phyloP scores from a whole-genome alignment of 2,113 vertebrate genomes.

The Xerus inauris region DNA sequence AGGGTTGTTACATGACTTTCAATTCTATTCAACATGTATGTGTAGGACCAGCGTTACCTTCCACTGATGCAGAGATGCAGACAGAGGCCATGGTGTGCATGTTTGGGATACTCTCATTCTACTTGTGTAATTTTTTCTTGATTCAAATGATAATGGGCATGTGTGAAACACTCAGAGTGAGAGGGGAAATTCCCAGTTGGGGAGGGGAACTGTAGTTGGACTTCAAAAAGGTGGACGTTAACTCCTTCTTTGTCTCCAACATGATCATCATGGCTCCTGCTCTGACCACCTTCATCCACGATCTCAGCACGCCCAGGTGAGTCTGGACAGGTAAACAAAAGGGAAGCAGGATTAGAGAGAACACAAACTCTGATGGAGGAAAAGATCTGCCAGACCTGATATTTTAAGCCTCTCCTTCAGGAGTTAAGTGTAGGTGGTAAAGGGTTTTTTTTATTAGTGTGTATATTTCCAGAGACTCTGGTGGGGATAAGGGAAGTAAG shows the following conservation, averaged over 20 bases:
- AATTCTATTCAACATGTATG: background rate
- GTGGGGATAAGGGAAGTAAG: background rate
- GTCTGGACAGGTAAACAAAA: background rate
- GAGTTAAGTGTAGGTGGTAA: background rate
- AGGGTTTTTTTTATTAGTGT: background rate
- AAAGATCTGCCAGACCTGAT: background rate
- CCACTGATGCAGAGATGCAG: background rate
- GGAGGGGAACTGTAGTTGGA: background rate
- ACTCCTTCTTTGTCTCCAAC: conserved; percentile 60
- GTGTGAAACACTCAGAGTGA: background rate
- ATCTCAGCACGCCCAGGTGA: conserved; percentile 51
- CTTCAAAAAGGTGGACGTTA: conserved; percentile 27
- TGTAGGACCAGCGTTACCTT: background rate
- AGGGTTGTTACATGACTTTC: background rate
- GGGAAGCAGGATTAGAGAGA: background rate
- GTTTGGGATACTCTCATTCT: background rate
- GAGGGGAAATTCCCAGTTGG: background rate
- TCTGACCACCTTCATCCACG: background rate
- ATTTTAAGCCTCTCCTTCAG: background rate
- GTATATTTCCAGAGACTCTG: background rate
- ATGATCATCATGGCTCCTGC: conserved; percentile 8
- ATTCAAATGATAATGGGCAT: background rate
- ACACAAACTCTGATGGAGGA: background rate
- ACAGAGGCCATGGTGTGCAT: background rate
- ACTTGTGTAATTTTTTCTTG: background rate